A percentile compares a stretch with the other conserved stretches of the same genome.
Evolutionary conservation across 2,113 vertebrate species (phyloP).

Genomic region (Cyprinus carpio): DNA sequence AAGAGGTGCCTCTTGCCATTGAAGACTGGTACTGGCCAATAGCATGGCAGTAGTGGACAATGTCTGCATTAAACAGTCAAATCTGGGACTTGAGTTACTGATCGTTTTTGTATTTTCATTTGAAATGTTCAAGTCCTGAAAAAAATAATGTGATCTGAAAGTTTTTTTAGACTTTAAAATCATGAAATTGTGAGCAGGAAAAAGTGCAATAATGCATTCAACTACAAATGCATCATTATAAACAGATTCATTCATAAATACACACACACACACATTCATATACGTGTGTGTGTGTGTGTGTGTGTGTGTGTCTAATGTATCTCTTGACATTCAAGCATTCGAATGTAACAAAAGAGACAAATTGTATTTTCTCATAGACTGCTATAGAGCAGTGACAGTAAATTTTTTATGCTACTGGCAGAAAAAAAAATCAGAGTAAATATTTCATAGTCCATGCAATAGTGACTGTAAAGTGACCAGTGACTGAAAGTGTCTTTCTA

Average conservation of each 20-base stretch:
- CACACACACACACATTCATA: no score
- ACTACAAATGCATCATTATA: not conserved
- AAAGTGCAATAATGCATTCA: not conserved
- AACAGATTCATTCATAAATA: not conserved
- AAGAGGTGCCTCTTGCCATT: not conserved
- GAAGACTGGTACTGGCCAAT: not conserved
- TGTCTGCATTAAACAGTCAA: not conserved
- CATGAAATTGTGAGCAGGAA: not conserved
- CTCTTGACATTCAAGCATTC: not conserved
- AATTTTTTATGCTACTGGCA: conserved; percentile 67
- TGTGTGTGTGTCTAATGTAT: no score
- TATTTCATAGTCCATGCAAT: conserved; percentile 65
- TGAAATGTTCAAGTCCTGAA: not conserved
- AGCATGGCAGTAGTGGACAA: not conserved
- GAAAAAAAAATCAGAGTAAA: conserved; percentile 63
- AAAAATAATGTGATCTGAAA: not conserved
- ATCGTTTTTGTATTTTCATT: not conserved
- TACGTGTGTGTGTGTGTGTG: no score
- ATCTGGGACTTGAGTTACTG: not conserved
- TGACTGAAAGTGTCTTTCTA: conserved; percentile 45
- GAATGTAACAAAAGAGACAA: not conserved
- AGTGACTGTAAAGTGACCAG: conserved; percentile 52
- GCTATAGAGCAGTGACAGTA: conserved; percentile 52
- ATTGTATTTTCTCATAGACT: not conserved
- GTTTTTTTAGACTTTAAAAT: not conserved